phyloP scores from a whole-genome alignment of 2,888 invertebrate species.

The Leptura quadrifasciata region DNA sequence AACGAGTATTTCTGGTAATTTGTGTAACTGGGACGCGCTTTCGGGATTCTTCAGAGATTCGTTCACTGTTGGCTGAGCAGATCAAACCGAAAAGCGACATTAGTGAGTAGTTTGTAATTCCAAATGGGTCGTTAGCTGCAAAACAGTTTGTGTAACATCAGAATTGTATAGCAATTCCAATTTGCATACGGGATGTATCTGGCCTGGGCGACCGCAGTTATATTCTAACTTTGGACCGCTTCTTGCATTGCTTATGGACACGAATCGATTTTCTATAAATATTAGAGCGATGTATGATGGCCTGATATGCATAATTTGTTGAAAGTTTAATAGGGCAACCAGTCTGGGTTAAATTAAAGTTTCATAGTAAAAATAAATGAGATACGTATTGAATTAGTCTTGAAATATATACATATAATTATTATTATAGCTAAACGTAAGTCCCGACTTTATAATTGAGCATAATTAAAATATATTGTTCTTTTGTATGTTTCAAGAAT shows the following conservation, averaged over 20 bases:
- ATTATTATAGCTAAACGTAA: too few relatives aligned
- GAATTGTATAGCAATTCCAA: conserved; percentile 40
- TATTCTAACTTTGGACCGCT: conserved; percentile 33
- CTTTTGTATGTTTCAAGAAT: too few relatives aligned
- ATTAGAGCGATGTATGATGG: conserved; percentile 28
- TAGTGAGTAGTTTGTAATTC: conserved; percentile 42
- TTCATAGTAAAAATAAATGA: background rate
- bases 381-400: background rate
- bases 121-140: conserved; percentile 43
- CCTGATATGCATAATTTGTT: conserved; percentile 41
- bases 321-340: conserved; percentile 38
- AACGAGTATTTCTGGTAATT: conserved; percentile 31
- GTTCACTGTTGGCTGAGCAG: conserved; percentile 20
- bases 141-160: conserved; percentile 43
- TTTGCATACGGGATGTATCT: conserved; percentile 42
- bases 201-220: conserved; percentile 24
- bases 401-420: background rate
- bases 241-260: conserved; percentile 38
- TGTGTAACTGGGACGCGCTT: conserved; percentile 27
- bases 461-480: too few relatives aligned
- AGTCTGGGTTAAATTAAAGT: conserved; percentile 26
- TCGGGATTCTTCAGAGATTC: conserved; percentile 9
- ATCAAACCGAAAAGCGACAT: conserved; percentile 32
- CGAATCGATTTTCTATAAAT: conserved; percentile 43
- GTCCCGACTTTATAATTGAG: too few relatives aligned